phyloP scores from a whole-genome alignment of 2,797 vertebrate species.

The Pantherophis vulpinus region DNA sequence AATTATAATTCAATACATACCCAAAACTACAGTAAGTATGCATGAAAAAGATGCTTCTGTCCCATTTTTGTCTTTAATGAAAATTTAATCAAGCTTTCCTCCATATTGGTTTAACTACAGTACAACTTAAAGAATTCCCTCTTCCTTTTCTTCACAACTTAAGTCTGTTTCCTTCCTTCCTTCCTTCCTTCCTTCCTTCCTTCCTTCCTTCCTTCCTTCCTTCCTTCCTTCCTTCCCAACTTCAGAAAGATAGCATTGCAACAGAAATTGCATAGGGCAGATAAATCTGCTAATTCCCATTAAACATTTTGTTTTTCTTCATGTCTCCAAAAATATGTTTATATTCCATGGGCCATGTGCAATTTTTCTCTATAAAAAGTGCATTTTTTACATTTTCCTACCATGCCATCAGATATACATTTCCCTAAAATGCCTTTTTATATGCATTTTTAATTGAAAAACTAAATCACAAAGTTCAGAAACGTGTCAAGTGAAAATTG shows the following conservation, averaged over 20 bases:
- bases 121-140: neutral
- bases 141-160: neutral
- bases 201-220: no score
- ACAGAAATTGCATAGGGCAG: neutral
- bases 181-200: neutral
- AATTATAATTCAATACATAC: neutral
- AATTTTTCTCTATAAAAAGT: neutral
- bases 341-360: neutral
- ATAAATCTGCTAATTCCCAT: neutral
- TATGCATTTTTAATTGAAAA: neutral
- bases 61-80: neutral
- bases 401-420: neutral
- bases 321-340: neutral
- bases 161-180: neutral
- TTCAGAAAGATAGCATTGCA: neutral
- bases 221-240: neutral
- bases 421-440: neutral
- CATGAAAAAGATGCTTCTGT: neutral
- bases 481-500: neutral
- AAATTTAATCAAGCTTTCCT: neutral
- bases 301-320: neutral
- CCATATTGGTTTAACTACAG: neutral
- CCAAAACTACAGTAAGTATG: neutral
- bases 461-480: neutral
- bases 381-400: neutral